phyloP scores from a whole-genome alignment of 2,113 vertebrate species.

The Pachypanchax playfairii region DNA sequence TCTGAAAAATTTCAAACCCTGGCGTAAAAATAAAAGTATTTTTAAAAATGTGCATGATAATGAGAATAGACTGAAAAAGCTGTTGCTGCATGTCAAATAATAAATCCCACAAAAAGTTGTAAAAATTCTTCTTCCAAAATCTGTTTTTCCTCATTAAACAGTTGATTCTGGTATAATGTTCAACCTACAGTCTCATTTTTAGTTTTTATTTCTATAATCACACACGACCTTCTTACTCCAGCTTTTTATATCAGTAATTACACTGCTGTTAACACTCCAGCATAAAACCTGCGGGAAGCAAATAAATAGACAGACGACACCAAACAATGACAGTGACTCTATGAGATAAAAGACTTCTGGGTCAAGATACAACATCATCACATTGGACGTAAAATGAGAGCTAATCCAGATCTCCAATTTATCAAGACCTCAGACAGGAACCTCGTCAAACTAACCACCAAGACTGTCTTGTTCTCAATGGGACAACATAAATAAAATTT shows the following conservation, averaged over 20 bases:
- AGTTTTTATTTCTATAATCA: conserved; percentile 46
- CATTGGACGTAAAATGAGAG: conserved; percentile 21
- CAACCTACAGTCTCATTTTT: conserved; percentile 17
- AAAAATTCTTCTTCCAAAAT: background rate
- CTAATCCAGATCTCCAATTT: conserved; percentile 23
- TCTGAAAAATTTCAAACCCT: conserved; percentile 29
- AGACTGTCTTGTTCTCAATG: conserved; percentile 6
- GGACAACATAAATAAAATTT: conserved; percentile 18
- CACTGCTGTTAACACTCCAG: conserved; percentile 38
- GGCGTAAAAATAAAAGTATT: no score
- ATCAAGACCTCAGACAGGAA: conserved; percentile 31
- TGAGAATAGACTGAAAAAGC: conserved; percentile 1
- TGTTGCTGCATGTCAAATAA: no score
- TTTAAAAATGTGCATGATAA: conserved; percentile 18
- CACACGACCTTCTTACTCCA: conserved; percentile 34
- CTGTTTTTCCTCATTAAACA: conserved; percentile 41
- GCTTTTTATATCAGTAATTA: conserved; percentile 65
- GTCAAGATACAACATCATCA: conserved; percentile 36
- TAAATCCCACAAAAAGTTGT: background rate
- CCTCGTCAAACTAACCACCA: conserved; percentile 1
- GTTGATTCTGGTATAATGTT: conserved; percentile 19
- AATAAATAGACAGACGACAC: conserved; percentile 59
- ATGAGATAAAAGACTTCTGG: conserved; percentile 45
- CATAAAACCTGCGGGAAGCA: conserved; percentile 56
- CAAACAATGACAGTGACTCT: conserved; percentile 53